These are phyloP conservation scores for Trematocara marginatum DNA, from an alignment of 2,113 vertebrate genomes.

Conservation along the genomic window DNA sequence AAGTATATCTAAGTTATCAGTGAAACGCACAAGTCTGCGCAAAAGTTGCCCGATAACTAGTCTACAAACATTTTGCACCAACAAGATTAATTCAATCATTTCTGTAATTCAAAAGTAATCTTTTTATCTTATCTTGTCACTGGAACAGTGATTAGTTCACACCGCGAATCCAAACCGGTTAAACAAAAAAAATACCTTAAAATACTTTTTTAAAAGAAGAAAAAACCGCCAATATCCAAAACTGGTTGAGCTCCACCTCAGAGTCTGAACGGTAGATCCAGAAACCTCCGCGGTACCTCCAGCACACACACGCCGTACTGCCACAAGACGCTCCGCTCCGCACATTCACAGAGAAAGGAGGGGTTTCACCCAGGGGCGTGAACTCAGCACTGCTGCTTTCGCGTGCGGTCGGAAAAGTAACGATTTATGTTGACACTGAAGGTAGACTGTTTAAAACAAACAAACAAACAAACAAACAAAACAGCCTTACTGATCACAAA, in stretches of 20 bases:
- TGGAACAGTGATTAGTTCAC: background rate
- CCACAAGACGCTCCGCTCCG: background rate
- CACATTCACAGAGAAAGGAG: background rate
- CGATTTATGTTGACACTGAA: background rate
- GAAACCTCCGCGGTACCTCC: rapidly evolving
- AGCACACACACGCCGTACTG: background rate
- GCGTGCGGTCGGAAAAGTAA: background rate
- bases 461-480: background rate
- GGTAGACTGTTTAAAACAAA: background rate
- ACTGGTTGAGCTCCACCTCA: background rate
- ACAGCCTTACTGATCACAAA: background rate
- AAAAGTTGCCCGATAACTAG: background rate
- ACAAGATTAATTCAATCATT: background rate
- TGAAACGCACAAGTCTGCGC: background rate
- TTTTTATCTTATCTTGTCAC: background rate
- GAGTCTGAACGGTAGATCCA: rapidly evolving
- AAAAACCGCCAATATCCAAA: background rate
- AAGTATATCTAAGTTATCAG: background rate
- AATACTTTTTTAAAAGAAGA: background rate
- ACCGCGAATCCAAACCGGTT: background rate
- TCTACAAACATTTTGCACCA: background rate
- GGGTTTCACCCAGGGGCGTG: background rate
- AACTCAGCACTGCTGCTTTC: slow-evolving; percentile 39
- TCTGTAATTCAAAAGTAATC: background rate
- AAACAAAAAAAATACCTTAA: background rate